These are phyloP conservation scores for Ditylenchus weischeri DNA, from an alignment of 2,888 invertebrate genomes.

Conservation along the genomic window DNA sequence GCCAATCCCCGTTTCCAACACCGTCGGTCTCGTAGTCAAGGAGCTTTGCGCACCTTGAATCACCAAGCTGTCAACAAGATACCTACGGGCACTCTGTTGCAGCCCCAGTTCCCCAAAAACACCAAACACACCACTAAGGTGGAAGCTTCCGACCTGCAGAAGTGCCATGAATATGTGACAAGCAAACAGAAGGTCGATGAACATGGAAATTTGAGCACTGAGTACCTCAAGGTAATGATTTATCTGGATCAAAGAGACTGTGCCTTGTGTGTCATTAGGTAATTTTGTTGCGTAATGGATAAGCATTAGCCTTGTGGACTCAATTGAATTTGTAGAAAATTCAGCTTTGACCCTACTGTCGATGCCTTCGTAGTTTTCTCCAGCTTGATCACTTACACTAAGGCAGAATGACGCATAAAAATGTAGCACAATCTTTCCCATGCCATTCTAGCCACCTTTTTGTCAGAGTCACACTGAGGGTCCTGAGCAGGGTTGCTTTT, in stretches of 20 bases:
- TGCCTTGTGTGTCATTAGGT: no score
- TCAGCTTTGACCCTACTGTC: no score
- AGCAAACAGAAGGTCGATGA: conserved; percentile 87
- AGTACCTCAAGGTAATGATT: conserved; percentile 74
- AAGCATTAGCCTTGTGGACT: no score
- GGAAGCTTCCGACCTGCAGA: conserved; percentile 72
- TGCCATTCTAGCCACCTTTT: no score
- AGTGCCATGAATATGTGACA: conserved; percentile 81
- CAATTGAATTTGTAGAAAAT: no score
- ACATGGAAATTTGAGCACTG: conserved; percentile 87
- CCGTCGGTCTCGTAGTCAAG: conserved; percentile 32
- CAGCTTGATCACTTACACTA: not conserved
- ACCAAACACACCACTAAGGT: conserved; percentile 62
- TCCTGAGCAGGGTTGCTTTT: no score
- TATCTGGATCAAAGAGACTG: no score
- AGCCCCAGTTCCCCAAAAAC: conserved; percentile 75
- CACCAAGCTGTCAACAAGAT: conserved; percentile 49
- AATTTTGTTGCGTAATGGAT: no score
- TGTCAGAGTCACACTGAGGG: no score
- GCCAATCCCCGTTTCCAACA: conserved; percentile 16
- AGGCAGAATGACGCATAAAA: not conserved
- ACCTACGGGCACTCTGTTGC: conserved; percentile 70
- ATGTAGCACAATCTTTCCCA: no score
- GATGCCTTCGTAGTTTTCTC: no score
- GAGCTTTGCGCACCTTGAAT: conserved; percentile 32